Conservation (phyloP, 2,797 vertebrate species). For the Brachyrhaphis roseni region DNA sequence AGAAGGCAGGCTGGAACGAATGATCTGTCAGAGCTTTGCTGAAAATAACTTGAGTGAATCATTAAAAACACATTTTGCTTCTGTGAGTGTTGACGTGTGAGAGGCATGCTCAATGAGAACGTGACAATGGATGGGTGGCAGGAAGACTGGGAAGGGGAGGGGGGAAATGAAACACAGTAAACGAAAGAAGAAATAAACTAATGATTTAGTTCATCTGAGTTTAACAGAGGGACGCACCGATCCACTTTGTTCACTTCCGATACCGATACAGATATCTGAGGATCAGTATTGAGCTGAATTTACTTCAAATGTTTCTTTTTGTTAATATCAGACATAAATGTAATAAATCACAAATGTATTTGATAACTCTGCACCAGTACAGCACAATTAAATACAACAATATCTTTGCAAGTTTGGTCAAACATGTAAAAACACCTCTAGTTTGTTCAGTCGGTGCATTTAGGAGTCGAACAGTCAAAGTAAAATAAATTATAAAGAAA, state of each 20-base stretch:
- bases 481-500: no score
- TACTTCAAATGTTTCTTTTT: no score
- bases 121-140: slow-evolving; percentile 51
- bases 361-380: no score
- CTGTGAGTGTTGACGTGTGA: slow-evolving; percentile 30
- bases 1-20: background rate
- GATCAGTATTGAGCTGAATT: no score
- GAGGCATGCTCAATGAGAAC: slow-evolving; percentile 52
- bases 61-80: slow-evolving; percentile 11
- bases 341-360: no score
- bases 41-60: slow-evolving; percentile 43
- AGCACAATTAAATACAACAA: no score
- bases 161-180: slow-evolving; percentile 24
- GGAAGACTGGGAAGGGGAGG: slow-evolving; percentile 45
- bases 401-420: no score
- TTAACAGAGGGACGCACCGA: background rate
- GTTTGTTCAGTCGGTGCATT: no score
- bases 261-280: no score
- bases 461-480: no score
- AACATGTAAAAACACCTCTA: background rate
- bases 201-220: background rate
- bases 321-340: no score
- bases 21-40: slow-evolving; percentile 30
- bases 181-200: background rate
- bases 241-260: no score